Evolutionary conservation across 2,797 vertebrate species (phyloP).

Genomic region (Parauchenoglanis ngamensis): DNA sequence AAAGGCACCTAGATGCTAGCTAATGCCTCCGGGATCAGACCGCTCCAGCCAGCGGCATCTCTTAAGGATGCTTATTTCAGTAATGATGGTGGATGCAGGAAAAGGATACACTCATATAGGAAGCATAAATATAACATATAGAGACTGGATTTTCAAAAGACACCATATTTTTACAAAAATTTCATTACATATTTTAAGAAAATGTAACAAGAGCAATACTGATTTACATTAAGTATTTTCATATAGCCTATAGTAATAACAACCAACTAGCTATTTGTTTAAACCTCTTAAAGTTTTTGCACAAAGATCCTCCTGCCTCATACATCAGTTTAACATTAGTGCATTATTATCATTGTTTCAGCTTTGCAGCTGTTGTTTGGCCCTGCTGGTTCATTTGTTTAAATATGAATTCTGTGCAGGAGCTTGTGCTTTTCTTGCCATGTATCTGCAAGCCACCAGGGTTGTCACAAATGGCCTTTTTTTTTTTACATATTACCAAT

Average conservation of each 20-base stretch:
- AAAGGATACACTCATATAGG: background rate
- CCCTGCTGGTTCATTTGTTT: background rate
- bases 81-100: background rate
- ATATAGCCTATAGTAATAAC: background rate
- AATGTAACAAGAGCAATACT: background rate
- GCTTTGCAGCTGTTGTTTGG: background rate
- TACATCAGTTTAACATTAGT: background rate
- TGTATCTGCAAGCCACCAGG: background rate
- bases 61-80: background rate
- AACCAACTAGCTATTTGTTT: background rate
- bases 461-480: background rate
- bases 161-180: background rate
- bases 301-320: background rate
- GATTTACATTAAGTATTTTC: too few species aligned
- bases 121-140: background rate
- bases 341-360: background rate
- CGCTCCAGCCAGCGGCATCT: too few species aligned
- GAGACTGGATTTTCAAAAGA: background rate
- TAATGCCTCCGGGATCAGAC: too few species aligned
- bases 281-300: background rate
- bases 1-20: too few species aligned
- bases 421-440: background rate
- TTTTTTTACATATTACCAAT: background rate
- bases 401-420: background rate
- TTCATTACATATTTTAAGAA: too few species aligned